These are phyloP conservation scores for Papilio demoleus DNA, from an alignment of 2,888 invertebrate genomes.

Conservation along the genomic window DNA sequence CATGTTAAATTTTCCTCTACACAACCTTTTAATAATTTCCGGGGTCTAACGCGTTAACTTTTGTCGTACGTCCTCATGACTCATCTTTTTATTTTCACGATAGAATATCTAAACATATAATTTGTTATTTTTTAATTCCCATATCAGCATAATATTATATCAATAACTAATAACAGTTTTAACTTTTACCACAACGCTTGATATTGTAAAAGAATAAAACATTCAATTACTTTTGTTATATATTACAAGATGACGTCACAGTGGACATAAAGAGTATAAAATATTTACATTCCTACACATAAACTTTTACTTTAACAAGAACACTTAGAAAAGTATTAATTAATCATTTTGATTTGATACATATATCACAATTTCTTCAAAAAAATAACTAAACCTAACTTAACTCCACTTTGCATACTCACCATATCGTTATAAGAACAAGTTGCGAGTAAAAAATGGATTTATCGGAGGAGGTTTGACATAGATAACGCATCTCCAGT, in stretches of 20 bases:
- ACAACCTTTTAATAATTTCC: conserved; percentile 38
- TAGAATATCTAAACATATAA: not conserved
- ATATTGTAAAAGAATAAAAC: not conserved
- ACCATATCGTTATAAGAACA: no score
- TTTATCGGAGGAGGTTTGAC: no score
- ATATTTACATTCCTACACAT: not conserved
- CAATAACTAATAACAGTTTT: conserved; percentile 5
- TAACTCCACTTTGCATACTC: no score
- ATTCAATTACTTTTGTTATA: conserved; percentile 1
- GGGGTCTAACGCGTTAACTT: conserved; percentile 3
- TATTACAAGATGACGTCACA: not conserved
- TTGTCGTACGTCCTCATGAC: conserved; percentile 19
- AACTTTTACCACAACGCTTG: not conserved
- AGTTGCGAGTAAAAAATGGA: no score
- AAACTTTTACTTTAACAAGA: not conserved
- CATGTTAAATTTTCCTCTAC: conserved; percentile 31
- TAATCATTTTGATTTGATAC: no score
- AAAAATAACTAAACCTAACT: no score
- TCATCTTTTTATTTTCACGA: conserved; percentile 14
- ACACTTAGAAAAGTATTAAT: no score
- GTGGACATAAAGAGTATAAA: not conserved
- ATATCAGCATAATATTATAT: conserved; percentile 1
- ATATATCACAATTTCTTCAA: no score
- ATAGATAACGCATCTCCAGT: no score
- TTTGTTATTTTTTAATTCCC: conserved; percentile 13